Evolutionary conservation across 2,113 vertebrate species (phyloP).

Genomic region (Mellivora capensis): DNA sequence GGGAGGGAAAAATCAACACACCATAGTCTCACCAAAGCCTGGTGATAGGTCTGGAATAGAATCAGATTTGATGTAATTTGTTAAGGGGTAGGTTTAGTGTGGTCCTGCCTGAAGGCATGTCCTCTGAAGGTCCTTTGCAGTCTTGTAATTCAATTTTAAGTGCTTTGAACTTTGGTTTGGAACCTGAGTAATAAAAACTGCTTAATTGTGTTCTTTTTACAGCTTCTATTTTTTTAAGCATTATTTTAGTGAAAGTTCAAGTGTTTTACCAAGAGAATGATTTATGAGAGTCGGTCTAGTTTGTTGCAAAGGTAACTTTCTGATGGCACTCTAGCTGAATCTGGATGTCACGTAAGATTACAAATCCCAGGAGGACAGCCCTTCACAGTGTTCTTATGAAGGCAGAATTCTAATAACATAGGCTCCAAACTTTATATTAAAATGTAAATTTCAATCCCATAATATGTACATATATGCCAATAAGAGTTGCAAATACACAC

Average conservation of each 20-base stretch:
- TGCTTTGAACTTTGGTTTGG: constrained; percentile 41
- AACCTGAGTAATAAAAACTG: constrained; percentile 33
- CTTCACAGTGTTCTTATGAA: neutral
- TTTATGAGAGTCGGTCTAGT: neutral
- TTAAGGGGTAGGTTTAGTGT: neutral
- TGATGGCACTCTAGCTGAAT: neutral
- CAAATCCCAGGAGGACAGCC: neutral
- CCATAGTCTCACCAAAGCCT: neutral
- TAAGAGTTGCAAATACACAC: neutral
- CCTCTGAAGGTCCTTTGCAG: neutral
- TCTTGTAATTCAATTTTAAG: constrained; percentile 16
- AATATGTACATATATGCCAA: neutral
- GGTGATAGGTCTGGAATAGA: neutral
- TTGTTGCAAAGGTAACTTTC: constrained; percentile 6
- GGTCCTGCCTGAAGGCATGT: neutral
- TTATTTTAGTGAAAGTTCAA: constrained; percentile 42
- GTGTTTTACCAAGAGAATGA: constrained; percentile 16
- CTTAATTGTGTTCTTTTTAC: constrained; percentile 37
- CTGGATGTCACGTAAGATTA: neutral
- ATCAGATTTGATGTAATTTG: constrained; percentile 4
- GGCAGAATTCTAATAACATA: neutral
- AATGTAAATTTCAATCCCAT: neutral
- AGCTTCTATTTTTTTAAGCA: constrained; percentile 17
- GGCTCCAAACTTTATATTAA: neutral
- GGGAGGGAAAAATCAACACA: neutral